Percentiles rank a stretch among this genome's conserved stretches.
These are phyloP conservation scores for Caerostris darwini DNA, from an alignment of 1,140 invertebrate genomes.

Conservation along the genomic window DNA sequence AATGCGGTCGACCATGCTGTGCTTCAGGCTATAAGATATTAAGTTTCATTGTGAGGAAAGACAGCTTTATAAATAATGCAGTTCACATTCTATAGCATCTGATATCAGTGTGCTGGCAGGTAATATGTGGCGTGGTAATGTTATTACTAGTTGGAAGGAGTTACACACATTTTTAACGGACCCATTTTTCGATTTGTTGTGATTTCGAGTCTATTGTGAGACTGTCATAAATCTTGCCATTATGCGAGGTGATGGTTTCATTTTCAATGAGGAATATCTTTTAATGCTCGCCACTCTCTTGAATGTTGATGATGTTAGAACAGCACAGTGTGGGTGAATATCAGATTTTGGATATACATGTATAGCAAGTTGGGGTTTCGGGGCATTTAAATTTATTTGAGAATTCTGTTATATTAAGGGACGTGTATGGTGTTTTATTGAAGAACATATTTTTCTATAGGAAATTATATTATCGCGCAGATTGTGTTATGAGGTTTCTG, in stretches of 20 bases:
- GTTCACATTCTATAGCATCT: constrained; percentile 26
- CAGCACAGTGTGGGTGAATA: neutral
- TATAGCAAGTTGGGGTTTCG: neutral
- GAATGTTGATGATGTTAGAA: neutral
- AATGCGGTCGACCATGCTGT: constrained; percentile 14
- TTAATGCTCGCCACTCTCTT: constrained; percentile 5
- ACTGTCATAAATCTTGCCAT: constrained; percentile 16
- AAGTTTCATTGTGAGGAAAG: constrained; percentile 61
- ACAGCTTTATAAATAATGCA: constrained; percentile 69
- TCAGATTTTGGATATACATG: neutral
- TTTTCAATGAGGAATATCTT: constrained; percentile 45
- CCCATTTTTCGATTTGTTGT: constrained; percentile 41
- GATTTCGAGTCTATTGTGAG: neutral
- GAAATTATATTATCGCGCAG: no score
- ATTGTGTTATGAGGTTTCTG: no score
- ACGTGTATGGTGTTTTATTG: neutral
- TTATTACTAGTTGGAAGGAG: constrained; percentile 48
- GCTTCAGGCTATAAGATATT: constrained; percentile 57
- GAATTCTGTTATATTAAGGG: neutral
- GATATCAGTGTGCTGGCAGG: constrained; percentile 54
- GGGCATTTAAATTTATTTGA: constrained; percentile 11
- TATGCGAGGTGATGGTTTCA: neutral
- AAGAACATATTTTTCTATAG: no score
- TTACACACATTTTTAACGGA: constrained; percentile 38
- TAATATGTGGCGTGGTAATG: constrained; percentile 31